Percentiles rank a stretch among this genome's conserved stretches.
phyloP scores from a whole-genome alignment of 2,888 invertebrate species.

The Orthosia incerta region DNA sequence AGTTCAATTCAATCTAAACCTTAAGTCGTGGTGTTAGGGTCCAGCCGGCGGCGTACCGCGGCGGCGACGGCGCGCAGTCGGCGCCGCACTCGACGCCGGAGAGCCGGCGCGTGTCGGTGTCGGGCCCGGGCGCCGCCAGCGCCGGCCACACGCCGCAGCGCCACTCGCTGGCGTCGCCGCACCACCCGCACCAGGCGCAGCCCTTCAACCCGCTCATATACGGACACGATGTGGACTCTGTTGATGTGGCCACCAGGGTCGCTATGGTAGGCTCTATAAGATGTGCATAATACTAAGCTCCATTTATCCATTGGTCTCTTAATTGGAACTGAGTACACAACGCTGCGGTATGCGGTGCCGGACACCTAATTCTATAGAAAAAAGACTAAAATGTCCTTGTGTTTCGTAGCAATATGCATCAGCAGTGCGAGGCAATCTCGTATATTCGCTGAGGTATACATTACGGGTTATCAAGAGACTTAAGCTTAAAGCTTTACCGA shows the following conservation, averaged over 20 bases:
- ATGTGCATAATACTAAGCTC: background rate
- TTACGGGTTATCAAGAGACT: too few relatives aligned
- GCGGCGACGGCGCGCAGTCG: conserved; percentile 78
- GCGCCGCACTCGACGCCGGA: conserved; percentile 85
- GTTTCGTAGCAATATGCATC: too few relatives aligned
- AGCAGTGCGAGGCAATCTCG: too few relatives aligned
- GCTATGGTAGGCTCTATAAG: conserved; percentile 82
- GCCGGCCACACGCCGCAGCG: conserved; percentile 84
- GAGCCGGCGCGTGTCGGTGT: conserved; percentile 83
- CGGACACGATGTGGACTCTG: conserved; percentile 98
- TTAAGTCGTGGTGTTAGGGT: conserved; percentile 72
- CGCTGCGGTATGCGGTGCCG: too few relatives aligned
- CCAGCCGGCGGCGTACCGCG: conserved; percentile 77
- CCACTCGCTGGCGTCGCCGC: conserved; percentile 86
- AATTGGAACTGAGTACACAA: too few relatives aligned
- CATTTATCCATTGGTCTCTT: too few relatives aligned
- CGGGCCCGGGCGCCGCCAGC: conserved; percentile 73
- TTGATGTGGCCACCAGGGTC: conserved; percentile 99
- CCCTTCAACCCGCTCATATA: conserved; percentile 97
- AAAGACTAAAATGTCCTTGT: too few relatives aligned
- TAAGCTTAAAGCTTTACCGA: too few relatives aligned
- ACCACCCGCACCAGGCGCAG: conserved; percentile 80
- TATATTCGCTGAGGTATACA: too few relatives aligned
- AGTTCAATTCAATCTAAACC: background rate
- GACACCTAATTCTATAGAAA: too few relatives aligned